Conservation (phyloP, 64 coral and sea anemone species). For the Anthopleura sola region DNA sequence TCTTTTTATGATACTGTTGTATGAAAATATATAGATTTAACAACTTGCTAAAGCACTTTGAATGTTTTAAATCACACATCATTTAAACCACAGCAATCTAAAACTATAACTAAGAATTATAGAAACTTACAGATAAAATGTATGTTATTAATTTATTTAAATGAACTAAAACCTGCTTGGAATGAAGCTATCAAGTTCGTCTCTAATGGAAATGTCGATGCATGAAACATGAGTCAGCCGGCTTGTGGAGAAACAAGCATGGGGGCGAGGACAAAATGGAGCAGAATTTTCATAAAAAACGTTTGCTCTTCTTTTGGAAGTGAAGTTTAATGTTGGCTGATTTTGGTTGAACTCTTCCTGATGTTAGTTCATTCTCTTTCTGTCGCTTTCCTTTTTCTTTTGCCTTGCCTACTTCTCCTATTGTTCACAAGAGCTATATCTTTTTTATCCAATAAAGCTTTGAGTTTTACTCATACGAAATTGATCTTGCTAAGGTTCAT, state of each 20-base stretch:
- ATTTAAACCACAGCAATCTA: not conserved
- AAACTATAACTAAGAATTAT: not conserved
- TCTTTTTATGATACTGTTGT: not conserved
- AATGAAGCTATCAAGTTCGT: not conserved
- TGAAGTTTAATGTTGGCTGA: too few species aligned
- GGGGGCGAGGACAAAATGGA: too few species aligned
- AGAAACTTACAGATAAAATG: not conserved
- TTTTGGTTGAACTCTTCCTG: too few species aligned
- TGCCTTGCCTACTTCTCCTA: too few species aligned
- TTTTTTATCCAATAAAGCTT: not conserved
- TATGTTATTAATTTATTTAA: not conserved
- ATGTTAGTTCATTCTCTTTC: too few species aligned
- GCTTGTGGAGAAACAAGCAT: too few species aligned
- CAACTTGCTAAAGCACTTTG: not conserved
- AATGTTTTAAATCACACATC: too few species aligned
- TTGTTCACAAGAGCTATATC: too few species aligned
- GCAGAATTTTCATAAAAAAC: too few species aligned
- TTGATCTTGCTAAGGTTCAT: not conserved
- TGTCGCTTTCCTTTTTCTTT: too few species aligned
- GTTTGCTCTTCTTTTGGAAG: too few species aligned
- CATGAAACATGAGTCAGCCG: too few species aligned
- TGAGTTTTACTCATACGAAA: not conserved
- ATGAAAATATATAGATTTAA: conserved; percentile 3
- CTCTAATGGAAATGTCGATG: not conserved
- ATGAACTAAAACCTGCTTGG: not conserved